Base-by-base conservation (phyloP, 2,797 vertebrate species). In the Aulostomus chinensis region DNA sequence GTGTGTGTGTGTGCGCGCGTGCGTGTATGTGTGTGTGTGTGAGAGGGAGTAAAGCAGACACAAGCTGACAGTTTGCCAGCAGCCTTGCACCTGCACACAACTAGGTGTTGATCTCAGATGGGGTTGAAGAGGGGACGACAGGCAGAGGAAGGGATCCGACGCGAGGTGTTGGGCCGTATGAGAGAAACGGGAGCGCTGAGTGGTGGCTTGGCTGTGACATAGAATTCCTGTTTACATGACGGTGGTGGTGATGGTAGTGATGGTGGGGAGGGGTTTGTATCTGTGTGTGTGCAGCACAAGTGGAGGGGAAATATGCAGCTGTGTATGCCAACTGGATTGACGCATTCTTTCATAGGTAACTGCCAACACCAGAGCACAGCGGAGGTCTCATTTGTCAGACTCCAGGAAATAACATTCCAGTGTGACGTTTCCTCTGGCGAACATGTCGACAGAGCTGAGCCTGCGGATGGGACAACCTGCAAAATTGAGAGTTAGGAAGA, bases 1-100 rank as follows among this genome's bases (percentile, higher is more conserved):
- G 54, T 47, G 63, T 47, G 53, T 63, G 52, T 56, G 56, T 46
- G 52, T 37, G 60, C 53, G 53, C 18, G 45, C 24, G 43, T 49
- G 48, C 53, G 35, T 42, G 51, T 46, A 49, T 49, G 58, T 51
- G 34, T 26, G 48, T 16, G 5, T 25, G 29, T 31, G 41, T 50
- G 47, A 37, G 50, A 45, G 56, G 60, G 48, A 83, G 73, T 78
- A 83, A 77, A 83, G 73, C 69, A 82, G 84, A 88, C 73, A 81
- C 57, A 58, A 81, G 69, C 68, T 80, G 86, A 90, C 88, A 89
- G 80, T 73, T 78, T 82, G 76, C 87, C 84, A 81, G 80, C 83
- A 87, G 89, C 85, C 63, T 80, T 83, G 77, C 85, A 89, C 86
- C 86, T 90, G 87, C 85, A 89, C 82, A 78, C 78, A 62, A 71